Evolutionary conservation across 2,113 vertebrate species (phyloP), one percentile per base, ranked within the genome.

Genomic region (Neodon shergylaensis): DNA sequence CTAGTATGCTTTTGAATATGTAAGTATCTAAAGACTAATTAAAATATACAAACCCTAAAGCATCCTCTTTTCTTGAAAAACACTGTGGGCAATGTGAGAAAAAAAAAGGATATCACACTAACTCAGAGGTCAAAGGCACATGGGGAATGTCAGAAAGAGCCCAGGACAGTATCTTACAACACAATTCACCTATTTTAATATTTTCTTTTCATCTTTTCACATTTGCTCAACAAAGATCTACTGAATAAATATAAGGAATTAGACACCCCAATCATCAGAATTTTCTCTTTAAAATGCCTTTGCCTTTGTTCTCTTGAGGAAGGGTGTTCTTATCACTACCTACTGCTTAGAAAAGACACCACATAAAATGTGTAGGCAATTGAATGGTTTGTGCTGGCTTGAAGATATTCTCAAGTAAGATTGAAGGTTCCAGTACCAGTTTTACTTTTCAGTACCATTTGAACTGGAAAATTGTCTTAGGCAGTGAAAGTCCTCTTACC

Each of bases 41-140:
- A 58, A 84, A 47, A 28, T 36, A 24, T 24, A 31, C 0, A 58
- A 90, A 44, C 21, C 8, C 22, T 47, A 33, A 61, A 90, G 0
- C 12, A 88, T 74, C 39, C 81, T 31, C 49, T 91, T 72, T 58
- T 1, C 1, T 86, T 76, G 36, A 72, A 77, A 39, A 54, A n/a
- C 39, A 85, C 68, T 81, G 5, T 42, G 4, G 70, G 22, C 17
- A 65, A 17, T n/a, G 4, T 58, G 49, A 66, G 66, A 49, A 4
- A 68, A 14, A 83, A 83, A 33, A 14, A 63, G 7, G 22, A 90
- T 47, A 79, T 70, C 0, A 70, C 4, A 78, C 92, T 58, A 33
- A 86, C 58, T 68, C 88, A 61, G 63, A 87, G 39, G 47, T 74
- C 52, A 90, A 84, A 86, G n/a, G 33, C 47, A 92, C 83, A 92